These are phyloP conservation scores for Channallabes apus DNA, from an alignment of 2,797 vertebrate species.

Conservation along the genomic window DNA sequence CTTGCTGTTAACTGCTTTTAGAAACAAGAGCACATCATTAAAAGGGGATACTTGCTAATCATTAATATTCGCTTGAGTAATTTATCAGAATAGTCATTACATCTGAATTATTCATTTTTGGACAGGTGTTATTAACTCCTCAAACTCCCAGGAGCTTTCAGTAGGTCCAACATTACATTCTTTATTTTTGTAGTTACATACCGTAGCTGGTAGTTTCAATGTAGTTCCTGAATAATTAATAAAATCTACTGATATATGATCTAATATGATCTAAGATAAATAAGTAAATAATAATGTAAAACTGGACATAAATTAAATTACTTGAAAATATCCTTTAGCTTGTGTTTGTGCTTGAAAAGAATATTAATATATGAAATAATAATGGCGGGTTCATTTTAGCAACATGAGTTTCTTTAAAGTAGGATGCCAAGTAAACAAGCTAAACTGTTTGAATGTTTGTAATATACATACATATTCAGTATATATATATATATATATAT, in stretches of 20 bases:
- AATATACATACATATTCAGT: not conserved
- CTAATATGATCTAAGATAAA: not conserved
- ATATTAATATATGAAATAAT: not conserved
- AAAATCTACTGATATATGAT: not conserved
- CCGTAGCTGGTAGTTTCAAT: not conserved
- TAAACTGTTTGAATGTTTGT: not conserved
- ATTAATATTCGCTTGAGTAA: slow-evolving; percentile 13
- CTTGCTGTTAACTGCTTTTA: slow-evolving; percentile 5
- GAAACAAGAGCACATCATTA: slow-evolving; percentile 14
- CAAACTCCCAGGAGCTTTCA: slow-evolving; percentile 15
- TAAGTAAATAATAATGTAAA: slow-evolving; percentile 15
- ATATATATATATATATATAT: no score
- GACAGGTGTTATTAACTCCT: slow-evolving; percentile 11
- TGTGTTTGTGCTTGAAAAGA: not conserved
- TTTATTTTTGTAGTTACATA: slow-evolving; percentile 17
- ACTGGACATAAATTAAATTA: not conserved
- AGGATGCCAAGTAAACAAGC: not conserved
- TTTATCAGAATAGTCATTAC: slow-evolving; percentile 30
- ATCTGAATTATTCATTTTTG: slow-evolving; percentile 27
- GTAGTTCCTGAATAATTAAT: slow-evolving; percentile 4
- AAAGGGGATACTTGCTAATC: slow-evolving; percentile 19
- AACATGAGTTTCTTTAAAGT: not conserved
- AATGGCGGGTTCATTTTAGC: not conserved
- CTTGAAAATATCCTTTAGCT: not conserved
- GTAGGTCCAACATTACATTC: slow-evolving; percentile 8